These are phyloP conservation scores for Tragulus kanchil DNA, from an alignment of 2,113 vertebrate species.

Conservation along the genomic window DNA sequence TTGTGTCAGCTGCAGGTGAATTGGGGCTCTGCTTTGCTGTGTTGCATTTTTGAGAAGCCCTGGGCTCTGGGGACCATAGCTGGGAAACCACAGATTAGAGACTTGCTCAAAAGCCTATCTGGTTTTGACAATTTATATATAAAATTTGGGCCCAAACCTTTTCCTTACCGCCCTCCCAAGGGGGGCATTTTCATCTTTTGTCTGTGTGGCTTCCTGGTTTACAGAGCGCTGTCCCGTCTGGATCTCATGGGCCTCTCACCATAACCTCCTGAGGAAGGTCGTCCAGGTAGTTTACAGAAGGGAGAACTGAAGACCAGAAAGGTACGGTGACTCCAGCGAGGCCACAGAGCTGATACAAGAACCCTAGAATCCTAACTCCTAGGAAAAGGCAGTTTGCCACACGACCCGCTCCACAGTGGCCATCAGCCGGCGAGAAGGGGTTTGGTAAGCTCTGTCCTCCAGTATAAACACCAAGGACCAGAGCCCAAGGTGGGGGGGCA, in stretches of 20 bases:
- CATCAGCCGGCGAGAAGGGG: neutral
- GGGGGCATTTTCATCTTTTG: neutral
- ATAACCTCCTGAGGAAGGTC: slow-evolving; percentile 45
- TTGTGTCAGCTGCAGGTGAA: neutral
- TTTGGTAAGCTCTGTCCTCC: neutral
- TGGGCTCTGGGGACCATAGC: neutral
- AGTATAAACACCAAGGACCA: neutral
- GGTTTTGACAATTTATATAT: neutral
- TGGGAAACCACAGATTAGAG: slow-evolving; percentile 25
- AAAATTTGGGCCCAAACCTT: neutral
- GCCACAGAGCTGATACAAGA: neutral
- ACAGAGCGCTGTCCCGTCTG: slow-evolving; percentile 48
- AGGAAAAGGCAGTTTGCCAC: neutral
- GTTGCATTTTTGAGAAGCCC: slow-evolving; percentile 40
- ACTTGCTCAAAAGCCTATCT: slow-evolving; percentile 28
- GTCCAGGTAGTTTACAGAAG: neutral
- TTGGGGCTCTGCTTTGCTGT: neutral
- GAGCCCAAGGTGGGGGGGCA: neutral
- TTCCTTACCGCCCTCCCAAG: slow-evolving; percentile 39
- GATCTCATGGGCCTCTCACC: slow-evolving; percentile 7
- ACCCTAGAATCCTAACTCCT: slow-evolving; percentile 14
- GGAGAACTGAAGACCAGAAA: slow-evolving; percentile 53
- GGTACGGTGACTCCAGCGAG: neutral
- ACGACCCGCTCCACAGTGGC: neutral
- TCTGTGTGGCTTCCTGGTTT: slow-evolving; percentile 68